Base-by-base conservation (phyloP, 2,113 vertebrate species). In the Cynoglossus semilaevis region DNA sequence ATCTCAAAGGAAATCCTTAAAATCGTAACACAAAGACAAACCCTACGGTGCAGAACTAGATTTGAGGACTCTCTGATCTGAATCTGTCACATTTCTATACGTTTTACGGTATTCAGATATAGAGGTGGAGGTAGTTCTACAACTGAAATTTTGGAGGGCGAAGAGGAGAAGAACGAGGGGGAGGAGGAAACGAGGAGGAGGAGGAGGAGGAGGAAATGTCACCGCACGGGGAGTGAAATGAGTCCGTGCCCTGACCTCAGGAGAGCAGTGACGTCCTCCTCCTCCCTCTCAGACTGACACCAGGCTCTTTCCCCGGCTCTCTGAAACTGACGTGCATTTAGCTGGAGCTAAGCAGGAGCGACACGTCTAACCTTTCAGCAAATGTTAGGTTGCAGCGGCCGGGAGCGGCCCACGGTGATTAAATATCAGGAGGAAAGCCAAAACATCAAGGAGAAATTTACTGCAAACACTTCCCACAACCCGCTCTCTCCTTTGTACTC, bases 351-450 rank as follows among this genome's bases (percentile, higher is more conserved):
- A 84, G 58, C 71, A 63, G 64, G 43, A 51, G 49, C 76, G 80
- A 84, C 77, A 51, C 6, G 49, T 46, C 61, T 85, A 82, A 85
- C 86, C 81, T 86, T 88, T 83, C 0, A 15, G 47, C 40, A 83
- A 82, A 84, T 80, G 72, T 78, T 69, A 75, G 51, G 54, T 62
- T 58, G 62, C 71, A 65, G 4, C 35, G 45, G 55, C 47, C 65
- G 51, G 58, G 42, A 36, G n/a, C n/a, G n/a, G 63, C 58, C 60
- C 58, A 16, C 43, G 59, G 51, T 68, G 74, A 73, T 79, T 79
- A 76, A 74, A 79, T 46, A 74, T 58, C 55, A 45, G 34, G 13
- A 61, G 5, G 10, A 53, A 60, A 63, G 41, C 13, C 15, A 51
- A 2, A 56, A 65, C 15, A 58, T 3, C 11, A 17, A n/a, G 15